Evolutionary conservation across 2,797 vertebrate species (phyloP), one percentile per base, ranked within the genome.

Genomic region (Anabacerthia variegaticeps): DNA sequence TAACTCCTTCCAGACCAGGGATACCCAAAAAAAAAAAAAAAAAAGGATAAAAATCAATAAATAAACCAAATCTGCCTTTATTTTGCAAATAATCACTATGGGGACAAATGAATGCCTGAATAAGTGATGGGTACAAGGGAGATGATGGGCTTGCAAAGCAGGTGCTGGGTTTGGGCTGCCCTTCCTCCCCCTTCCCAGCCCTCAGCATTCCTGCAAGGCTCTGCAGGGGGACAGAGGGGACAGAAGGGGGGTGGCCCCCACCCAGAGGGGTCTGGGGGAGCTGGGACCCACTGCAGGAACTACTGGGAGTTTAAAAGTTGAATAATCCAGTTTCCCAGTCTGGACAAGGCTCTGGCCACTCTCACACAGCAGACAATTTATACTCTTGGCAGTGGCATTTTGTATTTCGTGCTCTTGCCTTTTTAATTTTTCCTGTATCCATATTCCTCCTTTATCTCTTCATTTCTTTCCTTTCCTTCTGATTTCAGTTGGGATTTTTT

Each of bases 1-100:
- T 96, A 97, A 97, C 93, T 93, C 92, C 92, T 97, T 95, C 85
- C 76, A 43, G 12, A 72, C 89, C 78, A 7, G 36, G 36, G 44
- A 68, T 18, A 26, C 24, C 52, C 14, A 32, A 48, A 58, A 73
- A 46, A 14, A 14, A 32, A 39, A 27, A 34, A 54, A 7, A 54
- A 15, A 18, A 43, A 54, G 13, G 8, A 24, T 17, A 8, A 34
- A 21, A 5, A 39, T 12, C 2, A 22, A 22, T 7, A 39, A 27
- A 15, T 49, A 49, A 51, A 52, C 30, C 17, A 9, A 10, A 16
- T 16, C 17, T 0, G 0, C 7, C 5, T 61, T 92, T n/a, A 10
- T 59, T 78, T 79, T 66, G 16, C 46, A 36, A 91, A 65, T 4
- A 27, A 30, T 11, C 13, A 1, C 10, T 7, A 0, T 0, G 8